These are phyloP conservation scores for Hirundo rustica DNA, from an alignment of 2,797 vertebrate genomes.

Conservation along the genomic window DNA sequence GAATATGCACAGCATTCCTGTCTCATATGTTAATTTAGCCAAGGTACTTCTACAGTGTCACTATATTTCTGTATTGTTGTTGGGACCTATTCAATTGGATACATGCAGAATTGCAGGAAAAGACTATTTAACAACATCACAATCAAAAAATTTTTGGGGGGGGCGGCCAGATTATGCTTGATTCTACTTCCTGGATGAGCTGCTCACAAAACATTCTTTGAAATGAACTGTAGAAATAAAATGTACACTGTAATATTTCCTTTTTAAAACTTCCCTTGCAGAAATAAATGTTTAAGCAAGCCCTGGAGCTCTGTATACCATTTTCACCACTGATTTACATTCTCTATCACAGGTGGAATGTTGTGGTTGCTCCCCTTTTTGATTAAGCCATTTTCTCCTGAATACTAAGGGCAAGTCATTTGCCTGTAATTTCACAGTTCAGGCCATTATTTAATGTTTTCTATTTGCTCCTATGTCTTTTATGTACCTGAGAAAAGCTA, in stretches of 20 bases:
- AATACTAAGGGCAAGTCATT: not conserved
- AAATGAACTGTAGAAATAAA: not conserved
- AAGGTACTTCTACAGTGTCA: not conserved
- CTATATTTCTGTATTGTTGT: not conserved
- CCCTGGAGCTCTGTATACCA: not conserved
- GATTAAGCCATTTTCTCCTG: not conserved
- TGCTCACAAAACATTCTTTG: not conserved
- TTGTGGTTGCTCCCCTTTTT: not conserved
- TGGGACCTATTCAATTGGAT: not conserved
- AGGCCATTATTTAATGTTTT: not conserved
- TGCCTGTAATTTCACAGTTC: not conserved
- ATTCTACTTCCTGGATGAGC: not conserved
- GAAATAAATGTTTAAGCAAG: not conserved
- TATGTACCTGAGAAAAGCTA: not conserved
- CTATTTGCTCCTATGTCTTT: not conserved
- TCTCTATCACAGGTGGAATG: not conserved
- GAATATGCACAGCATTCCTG: not conserved
- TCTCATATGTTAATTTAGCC: not conserved
- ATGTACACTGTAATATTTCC: not conserved
- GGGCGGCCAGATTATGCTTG: not conserved
- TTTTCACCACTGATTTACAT: not conserved
- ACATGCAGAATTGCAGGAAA: not conserved
- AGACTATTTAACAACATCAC: not conserved
- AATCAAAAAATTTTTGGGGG: not conserved
- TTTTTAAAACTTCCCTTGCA: not conserved